A percentile compares a stretch with the other conserved stretches of the same genome.
phyloP scores from a whole-genome alignment of 2,888 invertebrate genomes.

The Limenitis arthemis region DNA sequence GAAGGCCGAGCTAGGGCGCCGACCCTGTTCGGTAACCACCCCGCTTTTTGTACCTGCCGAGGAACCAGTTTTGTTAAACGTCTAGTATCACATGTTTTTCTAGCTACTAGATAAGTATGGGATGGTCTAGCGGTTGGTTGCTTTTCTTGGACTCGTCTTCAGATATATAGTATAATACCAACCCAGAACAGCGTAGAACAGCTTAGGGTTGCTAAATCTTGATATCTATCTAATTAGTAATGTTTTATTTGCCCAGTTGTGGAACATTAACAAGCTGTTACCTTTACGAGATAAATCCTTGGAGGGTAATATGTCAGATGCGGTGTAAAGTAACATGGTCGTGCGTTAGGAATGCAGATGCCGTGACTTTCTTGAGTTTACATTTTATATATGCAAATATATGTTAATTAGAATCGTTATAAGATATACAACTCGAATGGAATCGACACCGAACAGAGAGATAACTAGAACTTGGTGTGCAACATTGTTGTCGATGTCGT shows the following conservation, averaged over 20 bases:
- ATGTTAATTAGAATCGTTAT: conserved; percentile 18
- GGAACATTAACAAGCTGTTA: conserved; percentile 13
- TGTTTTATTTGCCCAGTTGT: no score
- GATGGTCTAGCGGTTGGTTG: no score
- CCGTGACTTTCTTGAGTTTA: conserved; percentile 16
- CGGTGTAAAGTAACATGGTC: conserved; percentile 14
- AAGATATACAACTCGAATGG: conserved; percentile 14
- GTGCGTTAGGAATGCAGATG: conserved; percentile 13
- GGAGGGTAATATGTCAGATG: conserved; percentile 12
- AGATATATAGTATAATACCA: no score
- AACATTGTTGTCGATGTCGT: conserved; percentile 2
- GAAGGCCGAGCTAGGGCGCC: conserved; percentile 61
- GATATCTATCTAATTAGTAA: no score
- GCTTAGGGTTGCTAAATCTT: no score
- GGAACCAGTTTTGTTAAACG: conserved; percentile 19
- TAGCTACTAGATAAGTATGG: conserved; percentile 7
- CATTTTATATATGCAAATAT: conserved; percentile 20
- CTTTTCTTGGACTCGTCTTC: no score
- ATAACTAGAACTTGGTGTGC: conserved; percentile 1
- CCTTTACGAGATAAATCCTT: conserved; percentile 15
- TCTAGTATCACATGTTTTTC: conserved; percentile 19
- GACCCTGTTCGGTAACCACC: conserved; percentile 40
- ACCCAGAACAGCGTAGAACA: no score
- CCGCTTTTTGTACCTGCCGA: conserved; percentile 30
- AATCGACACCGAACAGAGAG: conserved; percentile 8